Conservation (phyloP, 2,113 vertebrate species). For the Nothobranchius kuhntae region DNA sequence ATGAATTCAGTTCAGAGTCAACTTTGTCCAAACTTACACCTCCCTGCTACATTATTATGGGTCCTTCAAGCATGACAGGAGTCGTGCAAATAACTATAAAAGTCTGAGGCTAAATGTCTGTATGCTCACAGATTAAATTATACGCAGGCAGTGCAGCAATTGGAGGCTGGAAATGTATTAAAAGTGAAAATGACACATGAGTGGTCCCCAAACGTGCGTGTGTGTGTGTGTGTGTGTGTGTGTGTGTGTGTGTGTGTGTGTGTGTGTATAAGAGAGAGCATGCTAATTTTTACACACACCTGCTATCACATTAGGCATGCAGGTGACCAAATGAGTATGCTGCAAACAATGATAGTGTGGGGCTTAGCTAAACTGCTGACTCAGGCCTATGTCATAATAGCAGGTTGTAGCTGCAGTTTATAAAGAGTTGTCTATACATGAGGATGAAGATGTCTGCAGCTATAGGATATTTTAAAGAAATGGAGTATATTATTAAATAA, state of each 20-base stretch:
- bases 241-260: neutral
- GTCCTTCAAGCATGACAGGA: conserved; percentile 46
- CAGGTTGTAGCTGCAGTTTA: no score
- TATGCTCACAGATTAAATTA: conserved; percentile 21
- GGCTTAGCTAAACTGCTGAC: neutral
- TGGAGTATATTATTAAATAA: no score
- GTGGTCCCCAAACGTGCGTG: conserved; percentile 15
- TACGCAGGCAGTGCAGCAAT: neutral
- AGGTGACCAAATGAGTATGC: neutral
- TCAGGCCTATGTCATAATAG: neutral
- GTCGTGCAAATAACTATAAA: conserved; percentile 42
- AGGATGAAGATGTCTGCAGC: no score
- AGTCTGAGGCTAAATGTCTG: conserved; percentile 41
- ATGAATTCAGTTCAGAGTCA: conserved; percentile 38
- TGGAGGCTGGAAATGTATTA: neutral
- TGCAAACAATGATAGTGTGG: neutral
- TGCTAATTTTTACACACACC: conserved; percentile 7
- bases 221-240: conserved; percentile 15
- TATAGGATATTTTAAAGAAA: no score
- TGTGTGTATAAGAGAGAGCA: conserved; percentile 22
- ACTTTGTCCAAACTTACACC: conserved; percentile 31
- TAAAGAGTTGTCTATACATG: no score
- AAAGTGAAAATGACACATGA: conserved; percentile 2
- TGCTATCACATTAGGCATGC: conserved; percentile 5
- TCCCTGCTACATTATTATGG: conserved; percentile 37